Conservation (phyloP, 2,888 invertebrate species). For the Coleophora flavipennella region DNA sequence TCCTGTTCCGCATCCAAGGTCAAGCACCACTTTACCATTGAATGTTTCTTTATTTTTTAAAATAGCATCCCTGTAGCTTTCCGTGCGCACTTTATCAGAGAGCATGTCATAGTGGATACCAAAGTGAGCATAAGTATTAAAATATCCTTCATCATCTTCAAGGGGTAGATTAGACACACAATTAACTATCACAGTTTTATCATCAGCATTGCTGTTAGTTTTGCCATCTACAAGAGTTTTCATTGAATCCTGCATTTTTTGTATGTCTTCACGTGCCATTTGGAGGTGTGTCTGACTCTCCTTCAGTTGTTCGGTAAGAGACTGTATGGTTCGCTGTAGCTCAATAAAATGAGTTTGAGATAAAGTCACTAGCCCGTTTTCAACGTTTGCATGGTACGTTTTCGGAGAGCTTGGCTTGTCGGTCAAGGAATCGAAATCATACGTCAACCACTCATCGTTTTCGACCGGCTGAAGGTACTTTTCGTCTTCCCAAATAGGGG, state of each 20-base stretch:
- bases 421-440: slow-evolving; percentile 74
- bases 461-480: slow-evolving; percentile 83
- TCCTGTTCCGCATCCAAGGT: slow-evolving; percentile 98
- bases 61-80: slow-evolving; percentile 89
- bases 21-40: slow-evolving; percentile 86
- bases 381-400: slow-evolving; percentile 73
- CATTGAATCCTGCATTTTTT: slow-evolving; percentile 74
- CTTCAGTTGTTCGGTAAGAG: slow-evolving; percentile 68
- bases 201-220: slow-evolving; percentile 20
- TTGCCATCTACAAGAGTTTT: slow-evolving; percentile 64
- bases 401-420: slow-evolving; percentile 51
- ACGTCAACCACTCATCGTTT: slow-evolving; percentile 88
- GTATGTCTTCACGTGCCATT: slow-evolving; percentile 74
- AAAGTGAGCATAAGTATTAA: slow-evolving; percentile 90
- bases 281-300: slow-evolving; percentile 74
- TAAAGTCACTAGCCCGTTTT: slow-evolving; percentile 74
- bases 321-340: slow-evolving; percentile 73
- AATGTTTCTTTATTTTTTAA: slow-evolving; percentile 79
- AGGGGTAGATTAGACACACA: slow-evolving; percentile 64
- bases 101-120: slow-evolving; percentile 97
- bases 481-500: slow-evolving; percentile 81
- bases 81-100: slow-evolving; percentile 88
- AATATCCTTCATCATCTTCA: slow-evolving; percentile 83
- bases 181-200: slow-evolving; percentile 30
- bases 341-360: slow-evolving; percentile 75